Base-by-base conservation (phyloP, 2,888 invertebrate species). In the Latrodectus hesperus region DNA sequence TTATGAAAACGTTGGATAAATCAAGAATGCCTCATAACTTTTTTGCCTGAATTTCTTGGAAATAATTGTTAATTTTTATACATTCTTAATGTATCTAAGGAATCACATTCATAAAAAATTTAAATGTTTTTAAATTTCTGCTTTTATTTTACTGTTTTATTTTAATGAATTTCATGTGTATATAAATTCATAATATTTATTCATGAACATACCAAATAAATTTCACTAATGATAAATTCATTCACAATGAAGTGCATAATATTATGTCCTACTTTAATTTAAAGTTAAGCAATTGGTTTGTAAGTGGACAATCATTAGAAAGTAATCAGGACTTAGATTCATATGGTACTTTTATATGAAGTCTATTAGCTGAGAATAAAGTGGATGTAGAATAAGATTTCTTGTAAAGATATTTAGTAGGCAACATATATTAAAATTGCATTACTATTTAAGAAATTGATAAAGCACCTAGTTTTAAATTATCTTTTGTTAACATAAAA, bases 291-390 rank as follows among this genome's bases (percentile, higher is more conserved):
- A 81, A 60, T 76, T 77, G 64, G 55, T 76, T 71, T 72, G 52
- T 77, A 72, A 84, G 72, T 84, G 84, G 84, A 84, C 84, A 84
- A 84, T 84, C 84, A 84, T 49, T 84, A 76, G 77, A 77, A 65
- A 64, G n/a, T 38, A 84, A 84, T 52, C 11, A n/a, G 60, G 60
- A 60, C 60, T 60, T 60, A 60, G 60, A 60, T 60, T 60, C 60
- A 60, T 60, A 60, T n/a, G 12, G 60, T 60, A 60, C 60, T 60
- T 60, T 60, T 60, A 60, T 60, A 60, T 60, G n/a, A 60, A 60
- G 60, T 60, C 14, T 60, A 60, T 60, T 60, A 60, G 60, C n/a
- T 16, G 12, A 60, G 12, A 12, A 60, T 60, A 60, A 60, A 60
- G 12, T 70, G 52, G 17, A 51, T 72, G 6, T 72, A 72, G 72